Evolutionary conservation across 2,797 vertebrate genomes (phyloP), one percentile per base, ranked within the genome.

Genomic region (Loris lydekkerianus): DNA sequence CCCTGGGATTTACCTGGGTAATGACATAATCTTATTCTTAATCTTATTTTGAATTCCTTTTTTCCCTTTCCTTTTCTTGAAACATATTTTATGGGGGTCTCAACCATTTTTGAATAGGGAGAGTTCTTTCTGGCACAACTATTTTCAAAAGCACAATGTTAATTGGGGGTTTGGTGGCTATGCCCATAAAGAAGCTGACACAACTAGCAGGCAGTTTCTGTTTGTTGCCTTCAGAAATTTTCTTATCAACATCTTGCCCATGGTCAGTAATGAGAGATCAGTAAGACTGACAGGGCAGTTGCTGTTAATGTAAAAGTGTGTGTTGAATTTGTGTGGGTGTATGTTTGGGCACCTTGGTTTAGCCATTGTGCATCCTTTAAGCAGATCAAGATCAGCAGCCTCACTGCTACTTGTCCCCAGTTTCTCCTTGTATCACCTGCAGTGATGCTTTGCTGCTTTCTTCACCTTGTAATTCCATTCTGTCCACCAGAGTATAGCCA

Each of bases 231-330:
- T 89, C 34, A 69, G n/a, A n/a, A 89, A 80, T 61, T 60, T 96
- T 96, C 85, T 80, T 67, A 86, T 65, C 43, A 75, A n/a, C 13
- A 67, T 29, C 67, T 84, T 94, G 56, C 46, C 29, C n/a, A 81
- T 25, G 49, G 61, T 85, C 53, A 23, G 14, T 87, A 21, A 75
- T 85, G 21, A 83, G 7, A 86, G 21, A 37, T 34, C 18, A 40
- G 14, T 40, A 84, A 17, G 37, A 85, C 49, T 83, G 25, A 67
- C 10, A 29, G 27, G 10, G 5, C 56, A 70, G 0, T 21, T 77
- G 27, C 63, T 53, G 56, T 67, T 87, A 34, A 81, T 3, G 49
- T 14, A 76, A 56, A 87, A 46, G 10, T 37, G 15, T 67, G 49
- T 40, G 37, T 29, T 69, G 58, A 21, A 25, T 89, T 49, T 82